phyloP scores from a whole-genome alignment of 2,113 vertebrate genomes.

The Odocoileus virginianus region DNA sequence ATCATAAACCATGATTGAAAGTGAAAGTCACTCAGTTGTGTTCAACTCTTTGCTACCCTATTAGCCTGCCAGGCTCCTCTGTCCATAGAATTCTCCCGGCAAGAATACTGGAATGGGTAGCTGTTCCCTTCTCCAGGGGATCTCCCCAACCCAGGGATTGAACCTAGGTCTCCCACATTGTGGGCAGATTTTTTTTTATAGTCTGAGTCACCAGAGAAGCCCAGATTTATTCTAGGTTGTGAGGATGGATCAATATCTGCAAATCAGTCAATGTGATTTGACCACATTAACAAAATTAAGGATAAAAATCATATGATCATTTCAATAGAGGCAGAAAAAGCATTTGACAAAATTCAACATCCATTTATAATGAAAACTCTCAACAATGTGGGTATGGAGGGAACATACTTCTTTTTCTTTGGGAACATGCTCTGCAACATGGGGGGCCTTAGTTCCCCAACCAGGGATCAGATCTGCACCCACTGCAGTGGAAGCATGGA shows the following conservation, averaged over 20 bases:
- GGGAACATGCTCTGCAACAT: neutral
- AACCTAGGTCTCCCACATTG: neutral
- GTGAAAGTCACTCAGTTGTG: neutral
- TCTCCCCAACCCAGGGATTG: neutral
- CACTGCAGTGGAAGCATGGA: neutral
- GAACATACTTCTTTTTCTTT: neutral
- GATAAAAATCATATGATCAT: neutral
- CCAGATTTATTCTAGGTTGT: neutral
- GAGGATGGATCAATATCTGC: neutral
- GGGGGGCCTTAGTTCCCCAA: neutral
- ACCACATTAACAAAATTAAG: neutral
- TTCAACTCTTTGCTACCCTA: neutral
- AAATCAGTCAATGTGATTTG: neutral
- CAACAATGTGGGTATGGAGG: neutral
- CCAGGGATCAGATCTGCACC: neutral
- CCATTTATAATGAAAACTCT: neutral
- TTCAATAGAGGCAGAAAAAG: neutral
- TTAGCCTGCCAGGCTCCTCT: neutral
- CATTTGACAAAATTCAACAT: neutral
- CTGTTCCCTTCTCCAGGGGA: neutral
- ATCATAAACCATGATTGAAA: neutral
- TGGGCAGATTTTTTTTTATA: neutral
- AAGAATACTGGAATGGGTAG: neutral
- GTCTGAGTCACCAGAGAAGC: neutral
- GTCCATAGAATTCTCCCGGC: neutral